Conservation (phyloP, 2,888 invertebrate species). For the Portevinia maculata region DNA sequence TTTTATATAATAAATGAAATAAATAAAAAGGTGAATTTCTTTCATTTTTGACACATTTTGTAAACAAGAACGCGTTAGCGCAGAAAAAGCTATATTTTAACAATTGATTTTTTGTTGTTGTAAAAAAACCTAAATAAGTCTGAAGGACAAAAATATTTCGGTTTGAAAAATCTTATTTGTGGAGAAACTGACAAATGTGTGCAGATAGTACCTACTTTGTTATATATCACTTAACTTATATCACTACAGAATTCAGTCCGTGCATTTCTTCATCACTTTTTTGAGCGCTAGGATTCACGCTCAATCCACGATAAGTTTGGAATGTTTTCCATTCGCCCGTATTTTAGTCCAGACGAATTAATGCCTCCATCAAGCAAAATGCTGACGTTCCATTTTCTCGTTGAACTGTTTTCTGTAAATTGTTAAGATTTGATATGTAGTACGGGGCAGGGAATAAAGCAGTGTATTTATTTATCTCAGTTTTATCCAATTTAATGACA, state of each 20-base stretch:
- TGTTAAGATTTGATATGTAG: neutral
- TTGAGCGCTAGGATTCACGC: slow-evolving; percentile 80
- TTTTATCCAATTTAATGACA: slow-evolving; percentile 97
- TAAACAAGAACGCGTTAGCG: too few species aligned
- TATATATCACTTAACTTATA: slow-evolving; percentile 76
- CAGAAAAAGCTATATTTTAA: too few species aligned
- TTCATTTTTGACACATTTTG: too few species aligned
- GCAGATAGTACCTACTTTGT: too few species aligned
- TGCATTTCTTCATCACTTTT: slow-evolving; percentile 76
- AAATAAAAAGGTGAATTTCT: too few species aligned
- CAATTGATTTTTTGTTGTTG: too few species aligned
- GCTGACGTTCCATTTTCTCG: slow-evolving; percentile 92
- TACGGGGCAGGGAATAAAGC: neutral
- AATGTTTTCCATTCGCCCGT: slow-evolving; percentile 98
- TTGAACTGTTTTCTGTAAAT: slow-evolving; percentile 88
- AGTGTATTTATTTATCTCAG: slow-evolving; percentile 83
- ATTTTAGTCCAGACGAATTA: slow-evolving; percentile 99
- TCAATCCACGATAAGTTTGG: slow-evolving; percentile 93
- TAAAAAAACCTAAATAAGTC: too few species aligned
- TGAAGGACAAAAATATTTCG: slow-evolving; percentile 64
- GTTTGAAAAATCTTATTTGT: slow-evolving; percentile 45
- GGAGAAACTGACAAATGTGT: slow-evolving; percentile 39
- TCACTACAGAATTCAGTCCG: slow-evolving; percentile 79
- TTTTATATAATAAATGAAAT: too few species aligned
- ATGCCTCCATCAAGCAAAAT: slow-evolving; percentile 88